phyloP scores from a whole-genome alignment of 1,140 invertebrate species.

The Drosophila auraria region DNA sequence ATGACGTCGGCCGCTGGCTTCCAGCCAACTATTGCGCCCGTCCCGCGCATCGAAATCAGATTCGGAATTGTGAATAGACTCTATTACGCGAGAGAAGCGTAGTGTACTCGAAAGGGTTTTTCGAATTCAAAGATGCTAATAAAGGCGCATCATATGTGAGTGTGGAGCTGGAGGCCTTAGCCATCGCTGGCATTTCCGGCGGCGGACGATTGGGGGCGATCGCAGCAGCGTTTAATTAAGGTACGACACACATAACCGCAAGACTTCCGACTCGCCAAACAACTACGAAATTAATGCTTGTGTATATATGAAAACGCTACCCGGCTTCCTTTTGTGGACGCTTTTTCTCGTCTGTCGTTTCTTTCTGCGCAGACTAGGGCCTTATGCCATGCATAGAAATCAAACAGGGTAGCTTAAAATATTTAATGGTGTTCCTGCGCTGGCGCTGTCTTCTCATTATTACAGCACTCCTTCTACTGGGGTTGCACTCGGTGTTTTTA shows the following conservation, averaged over 20 bases:
- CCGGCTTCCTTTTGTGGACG: conserved; percentile 52
- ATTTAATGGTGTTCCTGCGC: conserved; percentile 51
- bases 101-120: not conserved
- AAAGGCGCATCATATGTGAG: conserved; percentile 12
- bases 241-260: conserved; percentile 37
- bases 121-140: conserved; percentile 15
- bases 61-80: conserved; percentile 12
- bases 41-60: conserved; percentile 3
- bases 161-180: not conserved
- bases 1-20: conserved; percentile 69
- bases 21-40: conserved; percentile 62
- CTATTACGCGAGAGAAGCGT: not conserved
- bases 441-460: conserved; percentile 16
- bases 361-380: conserved; percentile 20
- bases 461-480: not conserved
- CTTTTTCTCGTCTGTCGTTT: conserved; percentile 10
- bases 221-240: conserved; percentile 63
- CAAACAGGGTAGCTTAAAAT: conserved; percentile 57
- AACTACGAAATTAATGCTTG: conserved; percentile 20
- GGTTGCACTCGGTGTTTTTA: too few relatives aligned
- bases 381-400: conserved; percentile 65
- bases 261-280: conserved; percentile 27
- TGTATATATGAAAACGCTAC: conserved; percentile 39
- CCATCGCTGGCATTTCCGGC: conserved; percentile 53
- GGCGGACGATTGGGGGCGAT: not conserved